A percentile compares a stretch with the other conserved stretches of the same genome.
Evolutionary conservation across 2,797 vertebrate species (phyloP).

Genomic region (Pogoniulus pusillus): DNA sequence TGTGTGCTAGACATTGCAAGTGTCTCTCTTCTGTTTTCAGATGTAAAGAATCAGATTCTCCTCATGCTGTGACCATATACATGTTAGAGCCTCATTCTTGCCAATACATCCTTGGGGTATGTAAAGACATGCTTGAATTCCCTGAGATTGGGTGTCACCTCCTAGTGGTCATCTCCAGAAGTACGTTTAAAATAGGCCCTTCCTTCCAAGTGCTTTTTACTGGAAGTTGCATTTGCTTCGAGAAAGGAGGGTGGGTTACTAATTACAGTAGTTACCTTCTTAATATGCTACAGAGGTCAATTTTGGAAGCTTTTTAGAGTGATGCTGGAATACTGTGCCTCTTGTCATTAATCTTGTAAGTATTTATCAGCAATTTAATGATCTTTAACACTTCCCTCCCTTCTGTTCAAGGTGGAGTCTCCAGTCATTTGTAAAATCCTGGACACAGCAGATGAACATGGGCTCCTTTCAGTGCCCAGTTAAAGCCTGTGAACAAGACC

Average conservation of each 20-base stretch:
- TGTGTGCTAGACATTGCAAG: background rate
- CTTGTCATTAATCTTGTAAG: background rate
- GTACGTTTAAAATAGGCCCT: background rate
- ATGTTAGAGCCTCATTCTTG: conserved; percentile 98
- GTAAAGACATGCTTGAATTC: conserved; percentile 24
- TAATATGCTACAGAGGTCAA: background rate
- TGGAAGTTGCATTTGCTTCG: background rate
- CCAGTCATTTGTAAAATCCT: conserved; percentile 97
- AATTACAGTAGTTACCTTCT: background rate
- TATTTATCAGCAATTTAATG: background rate
- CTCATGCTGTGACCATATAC: conserved; percentile 97
- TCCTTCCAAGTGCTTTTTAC: background rate
- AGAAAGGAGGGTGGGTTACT: background rate
- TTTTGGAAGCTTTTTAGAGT: background rate
- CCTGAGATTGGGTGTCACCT: background rate
- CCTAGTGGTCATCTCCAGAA: background rate
- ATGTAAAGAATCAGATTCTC: conserved; percentile 98
- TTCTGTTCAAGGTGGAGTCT: conserved; percentile 88
- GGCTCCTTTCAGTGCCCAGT: conserved; percentile 91
- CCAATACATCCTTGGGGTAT: conserved; percentile 96
- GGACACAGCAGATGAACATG: conserved; percentile 94
- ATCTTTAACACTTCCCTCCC: background rate
- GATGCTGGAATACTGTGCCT: background rate
- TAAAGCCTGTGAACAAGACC: conserved; percentile 64
- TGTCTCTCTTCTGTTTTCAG: conserved; percentile 70